Base-by-base conservation (phyloP, 2,888 invertebrate species). In the Chrysotoxum bicinctum region DNA sequence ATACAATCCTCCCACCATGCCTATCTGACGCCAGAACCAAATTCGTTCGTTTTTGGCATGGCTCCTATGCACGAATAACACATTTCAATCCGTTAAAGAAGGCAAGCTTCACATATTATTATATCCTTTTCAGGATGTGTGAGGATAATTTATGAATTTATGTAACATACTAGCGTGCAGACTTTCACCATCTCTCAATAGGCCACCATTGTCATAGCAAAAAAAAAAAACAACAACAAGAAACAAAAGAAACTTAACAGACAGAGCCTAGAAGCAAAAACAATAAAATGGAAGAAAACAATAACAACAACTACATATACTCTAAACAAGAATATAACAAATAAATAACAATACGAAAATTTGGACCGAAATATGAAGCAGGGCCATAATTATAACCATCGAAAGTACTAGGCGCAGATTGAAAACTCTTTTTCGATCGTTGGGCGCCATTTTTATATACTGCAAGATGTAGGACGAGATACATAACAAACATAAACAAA, bases 81-180 rank as follows among this genome's bases (percentile, higher is more conserved):
- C 37, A 30, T 50, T 58, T 64, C 69, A 83, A 78, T 68, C 83
- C 83, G 69, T 83, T 58, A 14, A 64, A 52, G 48, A 26, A 54
- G 37, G 16, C 26, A 16, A 40, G 40, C 54, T 21, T 43, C 43
- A 26, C 10, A 32, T 16, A 19, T 21, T 48, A 19, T 37, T 7
- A 50, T n/a, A 12, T 64, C 14, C 37, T 32, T 26, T 43, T 21
- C 35, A 26, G 35, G 64, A 30, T 68, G 83, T 78, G 74, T 66
- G 74, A 16, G 62, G 62, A 81, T 85, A 85, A 85, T 85, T 85
- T 85, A 85, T 81, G 85, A 85, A 85, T 85, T 85, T 85, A 72
- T 85, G 69, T 81, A 77, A 85, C 76, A 81, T 50, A 69, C 75
- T 60, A 80, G 60, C 72, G 48, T 60, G 72, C 80, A 85, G 85